phyloP scores from a whole-genome alignment of 2,797 vertebrate species.

The Ataeniobius toweri region DNA sequence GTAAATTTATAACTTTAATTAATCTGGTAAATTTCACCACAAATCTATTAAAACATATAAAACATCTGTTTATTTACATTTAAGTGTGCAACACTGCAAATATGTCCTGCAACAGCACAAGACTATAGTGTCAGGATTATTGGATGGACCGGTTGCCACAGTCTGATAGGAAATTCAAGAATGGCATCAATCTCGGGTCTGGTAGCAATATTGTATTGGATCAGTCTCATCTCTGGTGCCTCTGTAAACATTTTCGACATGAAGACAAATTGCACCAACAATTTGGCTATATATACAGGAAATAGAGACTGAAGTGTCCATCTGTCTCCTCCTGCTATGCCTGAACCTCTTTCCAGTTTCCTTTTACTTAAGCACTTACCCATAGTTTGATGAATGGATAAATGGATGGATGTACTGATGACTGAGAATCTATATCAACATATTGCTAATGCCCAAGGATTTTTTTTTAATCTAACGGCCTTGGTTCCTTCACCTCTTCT shows the following conservation, averaged over 20 bases:
- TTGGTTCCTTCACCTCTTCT: constrained; percentile 7
- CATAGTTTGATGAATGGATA: background rate
- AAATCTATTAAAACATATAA: background rate
- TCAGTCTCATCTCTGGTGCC: background rate
- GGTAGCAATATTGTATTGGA: background rate
- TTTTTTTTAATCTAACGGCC: background rate
- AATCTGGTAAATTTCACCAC: background rate
- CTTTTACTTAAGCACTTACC: background rate
- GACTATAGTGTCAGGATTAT: background rate
- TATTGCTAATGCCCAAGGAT: background rate
- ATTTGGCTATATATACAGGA: background rate
- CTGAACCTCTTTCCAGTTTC: background rate
- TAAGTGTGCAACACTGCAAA: background rate
- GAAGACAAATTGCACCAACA: background rate
- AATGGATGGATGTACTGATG: background rate
- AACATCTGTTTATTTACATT: background rate
- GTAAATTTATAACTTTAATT: background rate
- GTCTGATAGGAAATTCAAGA: background rate
- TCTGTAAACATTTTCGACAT: background rate
- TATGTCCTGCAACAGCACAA: background rate
- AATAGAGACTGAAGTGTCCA: background rate
- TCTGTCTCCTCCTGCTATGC: background rate
- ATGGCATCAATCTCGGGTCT: background rate
- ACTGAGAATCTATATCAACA: too few species aligned
- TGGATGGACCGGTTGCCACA: background rate